phyloP scores from a whole-genome alignment of 2,888 invertebrate genomes.

The Tolmerus cingulatus region DNA sequence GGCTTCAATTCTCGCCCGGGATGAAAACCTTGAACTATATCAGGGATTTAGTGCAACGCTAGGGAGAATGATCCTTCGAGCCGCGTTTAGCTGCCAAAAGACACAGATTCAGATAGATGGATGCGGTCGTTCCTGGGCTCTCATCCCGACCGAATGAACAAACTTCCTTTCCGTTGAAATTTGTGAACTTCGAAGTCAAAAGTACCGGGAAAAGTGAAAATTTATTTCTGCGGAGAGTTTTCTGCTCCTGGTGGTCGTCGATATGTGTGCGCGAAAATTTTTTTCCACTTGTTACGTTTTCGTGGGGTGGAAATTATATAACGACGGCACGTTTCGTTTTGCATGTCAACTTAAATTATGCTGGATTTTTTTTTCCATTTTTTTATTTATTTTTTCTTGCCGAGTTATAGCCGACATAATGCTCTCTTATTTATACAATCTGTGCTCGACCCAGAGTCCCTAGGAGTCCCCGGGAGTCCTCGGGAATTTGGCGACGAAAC shows the following conservation, averaged over 20 bases:
- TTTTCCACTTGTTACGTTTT: slow-evolving; percentile 16
- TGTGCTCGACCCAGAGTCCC: background rate
- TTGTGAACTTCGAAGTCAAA: slow-evolving; percentile 20
- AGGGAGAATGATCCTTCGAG: background rate
- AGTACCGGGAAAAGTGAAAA: background rate
- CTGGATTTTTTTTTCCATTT: background rate
- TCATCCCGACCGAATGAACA: background rate
- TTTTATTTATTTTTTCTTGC: too few species aligned
- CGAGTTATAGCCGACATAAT: slow-evolving; percentile 4
- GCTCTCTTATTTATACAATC: slow-evolving; percentile 7
- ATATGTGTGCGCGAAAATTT: background rate
- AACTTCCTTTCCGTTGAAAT: background rate
- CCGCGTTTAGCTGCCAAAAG: background rate
- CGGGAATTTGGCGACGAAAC: background rate
- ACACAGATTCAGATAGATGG: background rate
- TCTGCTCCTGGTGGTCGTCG: background rate
- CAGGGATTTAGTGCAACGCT: background rate
- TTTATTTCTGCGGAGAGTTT: background rate
- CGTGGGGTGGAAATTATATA: background rate
- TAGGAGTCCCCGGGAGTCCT: background rate
- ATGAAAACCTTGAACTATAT: slow-evolving; percentile 4
- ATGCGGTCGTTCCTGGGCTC: background rate
- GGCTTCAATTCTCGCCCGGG: slow-evolving; percentile 3
- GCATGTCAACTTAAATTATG: slow-evolving; percentile 12
- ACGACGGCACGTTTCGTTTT: background rate